Base-by-base conservation (phyloP, 2,797 vertebrate genomes). In the Enteromius viviparus region DNA sequence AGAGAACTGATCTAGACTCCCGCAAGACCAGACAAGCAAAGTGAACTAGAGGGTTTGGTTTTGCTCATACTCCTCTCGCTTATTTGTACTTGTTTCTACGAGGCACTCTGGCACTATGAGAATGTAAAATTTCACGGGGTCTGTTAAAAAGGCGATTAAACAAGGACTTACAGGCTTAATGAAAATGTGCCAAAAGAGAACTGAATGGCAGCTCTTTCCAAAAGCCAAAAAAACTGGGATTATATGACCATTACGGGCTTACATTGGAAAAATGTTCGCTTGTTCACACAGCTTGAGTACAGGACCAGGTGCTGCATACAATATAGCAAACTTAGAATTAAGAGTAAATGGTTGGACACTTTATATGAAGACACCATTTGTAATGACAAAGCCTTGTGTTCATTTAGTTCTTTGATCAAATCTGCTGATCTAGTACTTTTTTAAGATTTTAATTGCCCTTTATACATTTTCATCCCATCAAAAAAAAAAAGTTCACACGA, bases 111-210 rank as follows among this genome's bases (percentile, higher is more conserved):
- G 58, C 26, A 29, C 23, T 15, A 62, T 76, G 74, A 42, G 26
- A 26, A 42, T 26, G 55, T 81, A 29, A 69, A 78, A 53, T 71
- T 53, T 62, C 53, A 17, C 47, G 17, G 2, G 47, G 26, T 62
- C 37, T 19, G 19, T 53, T 84, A 71, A 83, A 84, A 66, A 47
- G 81, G n/a, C 21, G 78, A 79, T 76, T 85, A 80, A 77, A 51
- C 14, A 11, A 76, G n/a, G 51, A 76, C 42, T 74, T 81, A 49
- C 71, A 17, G 19, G 53, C 51, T 74, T 69, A 55, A 47, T 12
- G 17, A 76, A 47, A 34, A 34, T 76, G 34, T 60, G 82, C 72
- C 76, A 82, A 81, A 76, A 64, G 19, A 32, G 66, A 84, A 75
- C 40, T 74, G 66, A 62, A 66, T 66, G 4, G 55, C 55, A 49